Base-by-base conservation (phyloP, 2,797 vertebrate species). In the Coilia nasus region DNA sequence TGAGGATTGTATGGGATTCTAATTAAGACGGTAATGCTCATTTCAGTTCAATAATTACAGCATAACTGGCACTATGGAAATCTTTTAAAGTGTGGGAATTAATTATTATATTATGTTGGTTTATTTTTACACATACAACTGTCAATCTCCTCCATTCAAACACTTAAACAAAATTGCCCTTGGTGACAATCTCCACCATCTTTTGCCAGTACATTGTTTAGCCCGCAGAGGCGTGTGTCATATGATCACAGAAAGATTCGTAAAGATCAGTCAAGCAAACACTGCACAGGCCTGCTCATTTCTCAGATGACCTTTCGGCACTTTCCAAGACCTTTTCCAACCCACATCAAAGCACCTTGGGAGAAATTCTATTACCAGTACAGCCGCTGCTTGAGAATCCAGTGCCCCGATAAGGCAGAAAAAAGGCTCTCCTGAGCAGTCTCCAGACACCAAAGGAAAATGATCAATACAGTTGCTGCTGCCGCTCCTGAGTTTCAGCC, bases 381-480 rank as follows among this genome's bases (percentile, higher is more conserved):
- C 47, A 87, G 46, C 86, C 59, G 41, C 10, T 57, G 64, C 31
- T 17, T 47, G 64, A 60, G 81, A 87, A 75, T 83, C 82, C 60
- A 47, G 25, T n/a, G 14, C 67, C 60, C 57, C 83, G 67, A 82
- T 83, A 35, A 78, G 57, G 50, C 7, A 54, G 50, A 88, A 89
- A 88, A 86, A 85, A 85, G 88, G 81, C 75, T 80, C 83, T 81
- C 84, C 64, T 86, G 84, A 25, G 23, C 21, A 41, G 75, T 86
- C 87, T 86, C 87, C 84, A 86, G 84, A 83, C 85, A 44, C 78
- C 31, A 19, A 11, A 84, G 81, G 83, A 82, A 31, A 35, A 31
- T 78, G 87, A 87, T 88, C 87, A 87, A 90, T 89, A 86, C 84
- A 1, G 62, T 59, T 35, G 82, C 86, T 31, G 62, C 82, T 82